Evolutionary conservation across 1,140 invertebrate species (phyloP), one percentile per base, ranked within the genome.

Genomic region (Paraescarpia echinospica): DNA sequence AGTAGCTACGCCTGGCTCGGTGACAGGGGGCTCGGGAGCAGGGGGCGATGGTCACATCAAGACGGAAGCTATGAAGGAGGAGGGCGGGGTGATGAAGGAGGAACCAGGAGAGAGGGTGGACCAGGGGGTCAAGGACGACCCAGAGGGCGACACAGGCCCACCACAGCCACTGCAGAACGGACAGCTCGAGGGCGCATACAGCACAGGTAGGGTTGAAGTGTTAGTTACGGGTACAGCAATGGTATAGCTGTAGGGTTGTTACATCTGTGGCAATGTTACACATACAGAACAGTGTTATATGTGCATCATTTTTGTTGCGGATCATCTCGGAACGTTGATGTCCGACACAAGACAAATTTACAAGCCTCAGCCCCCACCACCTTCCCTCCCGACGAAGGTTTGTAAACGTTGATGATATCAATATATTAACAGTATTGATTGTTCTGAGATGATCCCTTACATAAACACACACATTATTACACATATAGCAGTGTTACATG

Each of bases 11-110:
- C 41, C 41, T 12, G 41, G 41, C 41, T 41, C 41, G 12, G 41
- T 41, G 41, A 41, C 59, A 77, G 59, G 59, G 59, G 59, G 14
- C 18, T 31, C 59, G 22, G 59, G 59, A 18, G 59, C 59, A 27
- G 59, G 59, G 59, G 59, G 59, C 59, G 59, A 77, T 77, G 59
- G 59, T 77, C 59, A 77, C 59, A 77, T 77, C 59, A 77, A 77
- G 59, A 77, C 59, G 8, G 22, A 77, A 31, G 59, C 18, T 18
- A 77, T 77, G 59, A 77, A 77, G 59, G 59, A 77, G 27, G 59
- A 1, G 59, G 59, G 18, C 59, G 59, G 59, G 59, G 59, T 18
- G 59, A 77, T 77, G 59, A 77, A 77, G 59, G 59, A 77, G 14
- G 59, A 77, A 77, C 59, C 59, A 77, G 59, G 59, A 18, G 59